A percentile compares a stretch with the other conserved stretches of the same genome.
Evolutionary conservation across 2,797 vertebrate genomes (phyloP).

Genomic region (Micromesistius poutassou): DNA sequence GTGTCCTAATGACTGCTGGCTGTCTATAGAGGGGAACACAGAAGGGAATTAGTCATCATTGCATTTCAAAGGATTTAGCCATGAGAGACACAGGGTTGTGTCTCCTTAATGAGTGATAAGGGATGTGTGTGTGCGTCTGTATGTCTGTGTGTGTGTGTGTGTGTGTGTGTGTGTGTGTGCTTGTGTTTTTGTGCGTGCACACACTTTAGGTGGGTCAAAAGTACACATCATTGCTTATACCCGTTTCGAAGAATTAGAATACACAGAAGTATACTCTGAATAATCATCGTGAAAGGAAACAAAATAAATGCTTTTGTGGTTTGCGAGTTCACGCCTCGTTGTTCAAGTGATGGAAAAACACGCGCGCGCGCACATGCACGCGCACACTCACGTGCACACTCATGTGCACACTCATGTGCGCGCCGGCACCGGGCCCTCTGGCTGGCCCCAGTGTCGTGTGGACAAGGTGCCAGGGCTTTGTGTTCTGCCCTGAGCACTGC

Average conservation of each 20-base stretch:
- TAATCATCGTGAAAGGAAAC: background rate
- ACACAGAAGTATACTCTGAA: background rate
- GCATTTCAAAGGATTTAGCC: conserved; percentile 74
- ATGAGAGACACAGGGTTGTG: conserved; percentile 62
- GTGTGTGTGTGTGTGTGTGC: conserved; percentile 24
- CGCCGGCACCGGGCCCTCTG: conserved; percentile 43
- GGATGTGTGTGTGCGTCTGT: conserved; percentile 46
- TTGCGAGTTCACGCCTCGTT: background rate
- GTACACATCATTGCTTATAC: conserved; percentile 8
- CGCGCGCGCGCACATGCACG: background rate
- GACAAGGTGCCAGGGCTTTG: conserved; percentile 71
- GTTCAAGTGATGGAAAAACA: background rate
- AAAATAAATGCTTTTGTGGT: background rate
- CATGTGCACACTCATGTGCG: conserved; percentile 1
- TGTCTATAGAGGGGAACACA: conserved; percentile 66
- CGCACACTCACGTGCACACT: conserved; percentile 7
- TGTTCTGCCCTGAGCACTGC: conserved; percentile 52
- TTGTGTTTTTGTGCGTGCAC: background rate
- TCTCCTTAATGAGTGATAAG: conserved; percentile 67
- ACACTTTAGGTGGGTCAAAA: conserved; percentile 41
- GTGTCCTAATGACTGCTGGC: conserved; percentile 58
- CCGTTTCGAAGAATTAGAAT: background rate
- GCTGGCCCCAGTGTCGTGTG: conserved; percentile 56
- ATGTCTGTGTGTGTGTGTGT: conserved; percentile 27
- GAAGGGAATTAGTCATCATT: conserved; percentile 76